phyloP scores from a whole-genome alignment of 2,113 vertebrate genomes.

The Cynopterus brachyotis region DNA sequence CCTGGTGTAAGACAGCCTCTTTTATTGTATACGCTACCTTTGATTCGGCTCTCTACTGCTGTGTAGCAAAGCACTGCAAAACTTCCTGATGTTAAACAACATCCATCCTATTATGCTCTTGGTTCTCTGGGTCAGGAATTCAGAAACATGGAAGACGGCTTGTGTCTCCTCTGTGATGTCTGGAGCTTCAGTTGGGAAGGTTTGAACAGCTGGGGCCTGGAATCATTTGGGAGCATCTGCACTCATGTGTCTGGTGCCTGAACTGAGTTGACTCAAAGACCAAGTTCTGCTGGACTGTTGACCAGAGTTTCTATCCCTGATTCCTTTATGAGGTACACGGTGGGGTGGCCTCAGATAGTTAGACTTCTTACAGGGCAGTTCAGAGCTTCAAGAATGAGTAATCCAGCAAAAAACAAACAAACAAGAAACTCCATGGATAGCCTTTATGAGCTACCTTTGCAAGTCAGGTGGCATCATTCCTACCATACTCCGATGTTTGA shows the following conservation, averaged over 20 bases:
- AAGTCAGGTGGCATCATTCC: neutral
- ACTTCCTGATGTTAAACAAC: neutral
- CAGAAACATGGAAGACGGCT: neutral
- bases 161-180: neutral
- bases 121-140: neutral
- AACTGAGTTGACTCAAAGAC: neutral
- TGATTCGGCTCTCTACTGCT: neutral
- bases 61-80: neutral
- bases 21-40: neutral
- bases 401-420: neutral
- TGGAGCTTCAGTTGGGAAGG: neutral
- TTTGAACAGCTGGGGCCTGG: neutral
- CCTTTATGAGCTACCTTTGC: neutral
- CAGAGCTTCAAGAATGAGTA: neutral
- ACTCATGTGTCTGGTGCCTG: neutral
- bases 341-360: neutral
- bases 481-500: neutral
- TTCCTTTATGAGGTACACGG: neutral
- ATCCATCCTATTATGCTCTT: neutral
- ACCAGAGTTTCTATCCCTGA: neutral
- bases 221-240: neutral
- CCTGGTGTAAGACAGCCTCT: neutral
- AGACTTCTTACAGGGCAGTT: neutral
- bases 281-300: neutral
- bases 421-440: neutral